phyloP scores from a whole-genome alignment of 2,113 vertebrate species.

The Caracal caracal region DNA sequence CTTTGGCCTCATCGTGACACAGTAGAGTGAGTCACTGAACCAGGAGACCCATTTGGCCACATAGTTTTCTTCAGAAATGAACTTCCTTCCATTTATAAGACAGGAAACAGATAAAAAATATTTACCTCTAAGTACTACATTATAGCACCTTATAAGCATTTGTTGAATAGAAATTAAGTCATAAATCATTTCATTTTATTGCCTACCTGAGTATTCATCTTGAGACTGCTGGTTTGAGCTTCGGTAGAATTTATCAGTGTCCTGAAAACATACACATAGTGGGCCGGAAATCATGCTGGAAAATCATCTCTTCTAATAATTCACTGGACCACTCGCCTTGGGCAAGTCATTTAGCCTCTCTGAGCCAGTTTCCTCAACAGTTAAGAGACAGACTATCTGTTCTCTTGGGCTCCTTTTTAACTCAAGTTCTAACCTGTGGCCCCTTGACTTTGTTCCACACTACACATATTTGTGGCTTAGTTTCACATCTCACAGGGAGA shows the following conservation, averaged over 20 bases:
- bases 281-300: conserved; percentile 1
- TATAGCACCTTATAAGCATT: conserved; percentile 13
- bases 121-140: not conserved
- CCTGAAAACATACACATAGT: not conserved
- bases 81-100: conserved; percentile 2
- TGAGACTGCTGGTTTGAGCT: not conserved
- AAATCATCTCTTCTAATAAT: conserved; percentile 16
- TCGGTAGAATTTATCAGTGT: not conserved
- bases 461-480: not conserved
- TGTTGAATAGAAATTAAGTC: conserved; percentile 44
- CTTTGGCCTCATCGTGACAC: not conserved
- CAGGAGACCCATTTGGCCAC: not conserved
- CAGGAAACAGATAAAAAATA: conserved; percentile 9
- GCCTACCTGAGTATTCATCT: not conserved
- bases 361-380: conserved; percentile 28
- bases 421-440: not conserved
- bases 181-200: conserved; percentile 28
- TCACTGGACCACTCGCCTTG: not conserved
- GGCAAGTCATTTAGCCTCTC: conserved; percentile 23
- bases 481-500: not conserved
- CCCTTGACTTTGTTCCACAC: not conserved
- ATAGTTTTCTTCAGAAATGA: not conserved
- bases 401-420: not conserved
- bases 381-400: not conserved
- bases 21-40: not conserved